phyloP scores from a whole-genome alignment of 2,888 invertebrate species.

The Cosmia pyralina region DNA sequence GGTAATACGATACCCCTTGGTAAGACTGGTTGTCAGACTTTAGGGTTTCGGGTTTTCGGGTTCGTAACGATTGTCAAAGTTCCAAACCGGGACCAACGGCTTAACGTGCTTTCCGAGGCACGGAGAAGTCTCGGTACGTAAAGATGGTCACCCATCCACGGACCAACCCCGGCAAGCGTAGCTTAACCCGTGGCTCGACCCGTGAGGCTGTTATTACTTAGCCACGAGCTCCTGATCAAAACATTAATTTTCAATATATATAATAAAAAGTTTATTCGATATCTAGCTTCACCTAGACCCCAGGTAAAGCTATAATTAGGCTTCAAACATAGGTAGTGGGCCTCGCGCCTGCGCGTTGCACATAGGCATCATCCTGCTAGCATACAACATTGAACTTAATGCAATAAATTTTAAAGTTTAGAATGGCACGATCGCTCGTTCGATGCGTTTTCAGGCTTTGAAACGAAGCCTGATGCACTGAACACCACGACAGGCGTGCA shows the following conservation, averaged over 20 bases:
- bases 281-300: neutral
- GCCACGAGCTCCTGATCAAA: no score
- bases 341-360: conserved; percentile 42
- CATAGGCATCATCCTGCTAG: conserved; percentile 10
- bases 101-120: no score
- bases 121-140: no score
- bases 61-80: no score
- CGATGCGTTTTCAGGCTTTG: conserved; percentile 22
- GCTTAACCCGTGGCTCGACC: no score
- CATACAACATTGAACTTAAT: conserved; percentile 27
- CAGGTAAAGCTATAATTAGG: conserved; percentile 19
- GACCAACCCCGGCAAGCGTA: no score
- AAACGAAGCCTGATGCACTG: conserved; percentile 23
- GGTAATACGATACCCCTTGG: no score
- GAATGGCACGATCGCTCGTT: neutral
- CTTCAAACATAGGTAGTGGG: neutral
- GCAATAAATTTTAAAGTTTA: conserved; percentile 2
- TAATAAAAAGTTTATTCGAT: neutral
- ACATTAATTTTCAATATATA: neutral
- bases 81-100: no score
- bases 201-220: no score
- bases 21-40: no score
- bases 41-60: no score
- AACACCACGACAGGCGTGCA: conserved; percentile 14
- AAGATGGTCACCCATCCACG: no score